phyloP scores from a whole-genome alignment of 2,888 invertebrate genomes.

The Apeira syringaria region DNA sequence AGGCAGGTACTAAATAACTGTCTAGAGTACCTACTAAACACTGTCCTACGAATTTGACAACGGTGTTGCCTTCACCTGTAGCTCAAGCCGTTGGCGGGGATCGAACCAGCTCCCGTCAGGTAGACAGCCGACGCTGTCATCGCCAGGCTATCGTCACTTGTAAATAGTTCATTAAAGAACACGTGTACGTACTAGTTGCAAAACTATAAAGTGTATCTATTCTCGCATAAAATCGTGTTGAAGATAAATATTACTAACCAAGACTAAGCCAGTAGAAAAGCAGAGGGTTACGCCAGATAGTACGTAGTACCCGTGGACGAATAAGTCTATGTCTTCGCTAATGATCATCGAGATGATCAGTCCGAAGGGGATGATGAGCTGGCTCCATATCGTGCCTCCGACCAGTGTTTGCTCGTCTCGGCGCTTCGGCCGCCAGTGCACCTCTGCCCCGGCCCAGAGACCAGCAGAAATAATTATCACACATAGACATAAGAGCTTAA shows the following conservation, averaged over 20 bases:
- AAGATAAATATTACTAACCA: conserved; percentile 40
- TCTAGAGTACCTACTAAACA: no score
- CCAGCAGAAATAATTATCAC: conserved; percentile 48
- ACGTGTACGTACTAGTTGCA: no score
- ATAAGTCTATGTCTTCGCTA: conserved; percentile 41
- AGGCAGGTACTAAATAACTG: no score
- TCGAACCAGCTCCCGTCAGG: no score
- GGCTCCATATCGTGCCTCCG: conserved; percentile 69
- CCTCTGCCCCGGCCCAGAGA: conserved; percentile 55
- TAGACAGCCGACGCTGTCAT: no score
- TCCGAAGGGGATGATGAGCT: conserved; percentile 58
- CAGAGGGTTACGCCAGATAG: conserved; percentile 45
- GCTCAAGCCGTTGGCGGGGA: no score
- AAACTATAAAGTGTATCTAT: no score
- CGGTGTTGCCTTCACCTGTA: no score
- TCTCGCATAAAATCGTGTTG: no score
- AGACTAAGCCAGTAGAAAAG: conserved; percentile 39
- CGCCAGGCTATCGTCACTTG: no score
- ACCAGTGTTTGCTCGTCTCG: conserved; percentile 62
- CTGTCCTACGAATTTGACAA: no score
- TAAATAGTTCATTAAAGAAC: no score
- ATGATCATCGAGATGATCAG: conserved; percentile 51
- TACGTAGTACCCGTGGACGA: conserved; percentile 54
- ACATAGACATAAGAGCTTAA: conserved; percentile 49
- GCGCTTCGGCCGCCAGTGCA: conserved; percentile 48